Evolutionary conservation across 2,113 vertebrate genomes (phyloP).

Genomic region (Pseudois nayaur): DNA sequence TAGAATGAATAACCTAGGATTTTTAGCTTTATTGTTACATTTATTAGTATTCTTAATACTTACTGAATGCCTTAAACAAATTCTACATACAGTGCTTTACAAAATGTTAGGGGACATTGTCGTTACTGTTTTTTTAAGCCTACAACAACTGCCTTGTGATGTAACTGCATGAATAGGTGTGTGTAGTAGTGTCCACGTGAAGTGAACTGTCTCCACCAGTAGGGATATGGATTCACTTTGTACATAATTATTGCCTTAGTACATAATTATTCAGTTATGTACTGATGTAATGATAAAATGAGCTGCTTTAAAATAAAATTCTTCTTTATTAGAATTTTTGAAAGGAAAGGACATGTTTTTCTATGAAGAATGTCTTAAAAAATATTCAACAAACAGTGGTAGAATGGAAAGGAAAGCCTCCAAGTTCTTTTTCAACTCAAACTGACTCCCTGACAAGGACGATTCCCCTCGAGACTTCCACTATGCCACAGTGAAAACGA

Average conservation of each 20-base stretch:
- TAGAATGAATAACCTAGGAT: background rate
- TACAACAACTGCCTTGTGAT: background rate
- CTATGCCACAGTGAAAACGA: background rate
- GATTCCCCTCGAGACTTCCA: background rate
- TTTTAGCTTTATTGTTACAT: background rate
- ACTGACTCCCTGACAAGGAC: background rate
- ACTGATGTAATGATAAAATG: background rate
- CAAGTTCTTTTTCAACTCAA: slow-evolving; percentile 12
- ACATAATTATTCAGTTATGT: background rate
- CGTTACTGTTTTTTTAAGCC: background rate
- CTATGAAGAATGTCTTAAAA: background rate
- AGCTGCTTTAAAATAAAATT: background rate
- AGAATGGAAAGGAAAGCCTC: background rate
- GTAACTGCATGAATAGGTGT: background rate
- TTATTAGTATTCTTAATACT: background rate
- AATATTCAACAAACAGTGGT: background rate
- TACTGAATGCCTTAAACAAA: background rate
- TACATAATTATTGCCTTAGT: background rate
- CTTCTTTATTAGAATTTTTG: background rate
- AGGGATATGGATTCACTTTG: background rate
- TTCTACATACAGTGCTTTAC: background rate
- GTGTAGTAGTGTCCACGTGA: background rate
- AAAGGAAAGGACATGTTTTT: background rate
- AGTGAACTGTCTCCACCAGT: background rate
- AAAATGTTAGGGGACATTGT: background rate